These are phyloP conservation scores for Acanthosepion pharaonis DNA, from an alignment of 2,888 invertebrate genomes.

Conservation along the genomic window DNA sequence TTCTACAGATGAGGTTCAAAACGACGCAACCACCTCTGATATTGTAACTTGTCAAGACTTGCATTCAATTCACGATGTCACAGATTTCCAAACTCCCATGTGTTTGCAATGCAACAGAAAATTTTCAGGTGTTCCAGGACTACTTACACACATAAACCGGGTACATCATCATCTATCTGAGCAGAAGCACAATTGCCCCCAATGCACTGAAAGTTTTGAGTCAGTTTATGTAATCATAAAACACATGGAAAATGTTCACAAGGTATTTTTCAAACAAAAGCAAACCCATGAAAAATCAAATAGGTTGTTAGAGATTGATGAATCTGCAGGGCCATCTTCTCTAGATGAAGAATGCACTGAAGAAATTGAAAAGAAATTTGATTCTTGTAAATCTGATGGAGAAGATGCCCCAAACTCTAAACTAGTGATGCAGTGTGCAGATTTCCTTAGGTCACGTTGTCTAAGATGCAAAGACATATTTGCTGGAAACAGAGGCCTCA, in stretches of 20 bases:
- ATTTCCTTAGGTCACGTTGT: not conserved
- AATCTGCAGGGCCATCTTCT: not conserved
- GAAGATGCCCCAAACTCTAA: not conserved
- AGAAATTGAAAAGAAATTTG: not conserved
- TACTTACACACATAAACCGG: not conserved
- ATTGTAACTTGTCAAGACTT: not conserved
- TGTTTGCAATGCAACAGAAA: not conserved
- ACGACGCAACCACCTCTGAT: not conserved
- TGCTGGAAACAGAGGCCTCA: constrained; percentile 14
- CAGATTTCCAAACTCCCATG: not conserved
- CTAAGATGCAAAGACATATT: not conserved
- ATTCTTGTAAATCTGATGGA: not conserved
- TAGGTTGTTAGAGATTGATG: not conserved
- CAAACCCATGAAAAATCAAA: too few relatives aligned
- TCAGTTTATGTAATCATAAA: not conserved
- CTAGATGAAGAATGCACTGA: not conserved
- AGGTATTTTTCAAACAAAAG: not conserved
- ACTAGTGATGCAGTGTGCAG: not conserved
- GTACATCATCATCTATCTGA: not conserved
- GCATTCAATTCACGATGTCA: not conserved
- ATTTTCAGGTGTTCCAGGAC: not conserved
- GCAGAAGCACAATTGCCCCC: not conserved
- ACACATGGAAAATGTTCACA: not conserved
- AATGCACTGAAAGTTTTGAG: not conserved
- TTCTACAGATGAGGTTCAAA: not conserved